These are phyloP conservation scores for Regulus satrapa DNA, from an alignment of 2,113 vertebrate species.

Conservation along the genomic window DNA sequence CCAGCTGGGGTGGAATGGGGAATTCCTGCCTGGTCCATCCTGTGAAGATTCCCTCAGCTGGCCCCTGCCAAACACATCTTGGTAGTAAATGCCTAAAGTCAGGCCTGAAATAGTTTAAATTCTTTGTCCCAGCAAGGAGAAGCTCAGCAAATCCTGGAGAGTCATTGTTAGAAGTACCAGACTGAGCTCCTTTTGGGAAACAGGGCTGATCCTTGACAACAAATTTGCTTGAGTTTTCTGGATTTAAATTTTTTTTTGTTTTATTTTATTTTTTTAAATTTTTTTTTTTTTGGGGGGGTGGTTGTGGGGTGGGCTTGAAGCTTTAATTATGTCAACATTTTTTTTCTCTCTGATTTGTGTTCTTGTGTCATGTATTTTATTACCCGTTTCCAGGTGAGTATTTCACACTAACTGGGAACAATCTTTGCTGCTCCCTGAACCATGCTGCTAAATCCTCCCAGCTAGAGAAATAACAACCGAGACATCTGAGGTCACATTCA, in stretches of 20 bases:
- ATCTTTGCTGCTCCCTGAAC: neutral
- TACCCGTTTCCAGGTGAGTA: neutral
- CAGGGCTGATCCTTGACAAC: neutral
- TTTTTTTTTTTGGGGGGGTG: no score
- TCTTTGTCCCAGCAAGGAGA: neutral
- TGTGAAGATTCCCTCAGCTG: neutral
- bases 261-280: no score
- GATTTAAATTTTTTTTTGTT: neutral
- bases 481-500: neutral
- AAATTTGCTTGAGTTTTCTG: neutral
- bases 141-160: neutral
- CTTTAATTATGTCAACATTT: neutral
- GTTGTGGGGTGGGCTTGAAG: no score
- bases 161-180: neutral
- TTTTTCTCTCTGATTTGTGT: neutral
- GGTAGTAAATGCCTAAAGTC: neutral
- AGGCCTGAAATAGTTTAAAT: neutral
- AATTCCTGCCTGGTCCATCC: neutral
- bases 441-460: neutral
- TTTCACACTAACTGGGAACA: neutral
- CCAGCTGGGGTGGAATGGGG: neutral
- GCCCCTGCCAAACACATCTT: neutral
- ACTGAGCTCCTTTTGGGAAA: neutral
- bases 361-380: neutral
- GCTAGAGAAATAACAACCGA: neutral